Percentiles rank a stretch among this genome's conserved stretches.
phyloP scores from a whole-genome alignment of 2,797 vertebrate species.

The Rhinoraja longicauda region DNA sequence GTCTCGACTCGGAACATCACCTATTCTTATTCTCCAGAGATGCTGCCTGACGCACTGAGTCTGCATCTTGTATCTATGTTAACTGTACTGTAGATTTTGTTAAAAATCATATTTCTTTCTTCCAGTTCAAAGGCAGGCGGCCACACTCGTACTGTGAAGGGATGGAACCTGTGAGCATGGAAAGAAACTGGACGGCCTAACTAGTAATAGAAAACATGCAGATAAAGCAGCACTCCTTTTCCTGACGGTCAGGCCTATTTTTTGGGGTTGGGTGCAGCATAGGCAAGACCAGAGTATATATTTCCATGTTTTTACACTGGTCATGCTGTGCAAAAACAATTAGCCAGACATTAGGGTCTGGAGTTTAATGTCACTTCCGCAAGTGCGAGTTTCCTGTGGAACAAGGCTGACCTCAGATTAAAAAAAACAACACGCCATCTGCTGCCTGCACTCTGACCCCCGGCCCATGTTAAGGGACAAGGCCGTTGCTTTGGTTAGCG shows the following conservation, averaged over 20 bases:
- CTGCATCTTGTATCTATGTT: too few relatives aligned
- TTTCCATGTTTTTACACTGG: slow-evolving; percentile 33
- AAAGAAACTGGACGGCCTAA: slow-evolving; percentile 80
- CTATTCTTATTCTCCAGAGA: too few relatives aligned
- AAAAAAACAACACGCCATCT: slow-evolving; percentile 1
- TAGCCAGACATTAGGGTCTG: background rate
- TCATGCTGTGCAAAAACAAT: background rate
- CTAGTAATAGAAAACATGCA: slow-evolving; percentile 42
- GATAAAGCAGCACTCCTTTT: background rate
- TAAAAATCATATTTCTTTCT: slow-evolving; percentile 10
- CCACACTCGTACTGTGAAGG: slow-evolving; percentile 74
- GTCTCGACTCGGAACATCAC: too few relatives aligned
- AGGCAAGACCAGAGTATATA: background rate
- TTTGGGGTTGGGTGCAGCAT: background rate
- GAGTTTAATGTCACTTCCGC: background rate
- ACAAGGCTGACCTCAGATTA: background rate
- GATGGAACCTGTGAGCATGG: slow-evolving; percentile 74
- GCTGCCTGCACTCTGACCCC: slow-evolving; percentile 20
- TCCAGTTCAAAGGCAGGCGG: slow-evolving; percentile 62
- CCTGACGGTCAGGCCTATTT: background rate
- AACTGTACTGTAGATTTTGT: background rate
- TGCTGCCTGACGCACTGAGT: too few relatives aligned
- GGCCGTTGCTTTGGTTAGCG: background rate
- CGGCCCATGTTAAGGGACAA: background rate
- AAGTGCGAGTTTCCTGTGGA: slow-evolving; percentile 9